These are phyloP conservation scores for Amphimedon queenslandica DNA, from an alignment of 37 sponge, comb jelly and placozoan genomes.

Conservation along the genomic window DNA sequence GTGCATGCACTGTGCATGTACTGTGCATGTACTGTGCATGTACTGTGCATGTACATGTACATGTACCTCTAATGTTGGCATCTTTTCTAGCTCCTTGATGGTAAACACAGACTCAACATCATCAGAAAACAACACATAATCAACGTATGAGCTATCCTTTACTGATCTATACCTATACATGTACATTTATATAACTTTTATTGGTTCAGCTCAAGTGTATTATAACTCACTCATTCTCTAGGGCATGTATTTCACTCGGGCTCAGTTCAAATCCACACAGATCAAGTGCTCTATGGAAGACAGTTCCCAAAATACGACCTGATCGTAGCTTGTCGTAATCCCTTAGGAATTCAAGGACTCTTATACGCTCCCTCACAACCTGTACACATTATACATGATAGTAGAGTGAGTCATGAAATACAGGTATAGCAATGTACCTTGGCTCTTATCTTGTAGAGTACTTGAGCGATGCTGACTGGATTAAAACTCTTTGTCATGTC, in stretches of 20 bases:
- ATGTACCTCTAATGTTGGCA: slow-evolving; percentile 43
- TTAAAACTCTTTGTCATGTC: neutral
- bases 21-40: slow-evolving; percentile 1
- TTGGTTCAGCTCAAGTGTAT: neutral
- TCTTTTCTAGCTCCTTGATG: slow-evolving; percentile 71
- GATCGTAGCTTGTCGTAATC: slow-evolving; percentile 85
- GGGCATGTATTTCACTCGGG: slow-evolving; percentile 44
- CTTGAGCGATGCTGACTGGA: slow-evolving; percentile 28
- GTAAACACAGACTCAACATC: slow-evolving; percentile 87
- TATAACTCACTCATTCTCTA: slow-evolving; percentile 51
- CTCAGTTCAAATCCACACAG: slow-evolving; percentile 74
- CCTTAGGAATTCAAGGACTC: slow-evolving; percentile 77
- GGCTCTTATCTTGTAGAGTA: slow-evolving; percentile 43
- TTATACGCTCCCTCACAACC: slow-evolving; percentile 67
- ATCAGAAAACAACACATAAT: slow-evolving; percentile 76
- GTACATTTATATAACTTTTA: neutral
- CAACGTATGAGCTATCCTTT: slow-evolving; percentile 43
- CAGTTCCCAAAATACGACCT: slow-evolving; percentile 55
- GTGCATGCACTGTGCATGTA: neutral
- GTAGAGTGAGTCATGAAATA: neutral
- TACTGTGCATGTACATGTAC: slow-evolving; percentile 31
- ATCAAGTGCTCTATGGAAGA: slow-evolving; percentile 84
- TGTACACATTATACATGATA: slow-evolving; percentile 2
- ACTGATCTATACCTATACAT: slow-evolving; percentile 35
- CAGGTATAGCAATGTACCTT: neutral